Percentiles rank a stretch among this genome's conserved stretches.
Evolutionary conservation across 2,888 invertebrate genomes (phyloP).

Genomic region (Hyalella azteca): DNA sequence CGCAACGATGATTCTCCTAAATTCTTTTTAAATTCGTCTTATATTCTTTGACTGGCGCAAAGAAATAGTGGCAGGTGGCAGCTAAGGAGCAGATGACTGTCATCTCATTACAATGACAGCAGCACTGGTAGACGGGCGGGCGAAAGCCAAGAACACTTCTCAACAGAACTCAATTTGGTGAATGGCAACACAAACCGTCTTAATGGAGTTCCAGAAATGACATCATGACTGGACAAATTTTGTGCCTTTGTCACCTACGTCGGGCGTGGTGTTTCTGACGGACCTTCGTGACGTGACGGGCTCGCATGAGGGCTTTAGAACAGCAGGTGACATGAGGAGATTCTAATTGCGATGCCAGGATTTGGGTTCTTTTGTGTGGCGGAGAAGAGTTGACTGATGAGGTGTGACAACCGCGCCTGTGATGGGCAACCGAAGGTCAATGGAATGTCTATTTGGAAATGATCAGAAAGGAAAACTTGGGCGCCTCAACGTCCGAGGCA

Average conservation of each 20-base stretch:
- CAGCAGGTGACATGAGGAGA: constrained; percentile 27
- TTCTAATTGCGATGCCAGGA: constrained; percentile 33
- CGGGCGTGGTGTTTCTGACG: constrained; percentile 13
- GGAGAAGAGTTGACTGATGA: constrained; percentile 32
- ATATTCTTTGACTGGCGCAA: neutral
- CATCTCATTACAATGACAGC: constrained; percentile 27
- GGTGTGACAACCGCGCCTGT: constrained; percentile 3
- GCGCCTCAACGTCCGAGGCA: too few relatives aligned
- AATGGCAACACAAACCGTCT: constrained; percentile 27
- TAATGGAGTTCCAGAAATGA: constrained; percentile 21
- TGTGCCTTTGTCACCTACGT: constrained; percentile 14
- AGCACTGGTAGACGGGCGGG: neutral
- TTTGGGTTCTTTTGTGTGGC: neutral
- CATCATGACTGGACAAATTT: constrained; percentile 4
- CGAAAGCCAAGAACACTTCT: constrained; percentile 8
- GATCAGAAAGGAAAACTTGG: too few relatives aligned
- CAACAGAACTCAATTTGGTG: constrained; percentile 31
- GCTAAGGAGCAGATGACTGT: constrained; percentile 27
- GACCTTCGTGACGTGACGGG: constrained; percentile 24
- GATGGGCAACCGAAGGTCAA: neutral
- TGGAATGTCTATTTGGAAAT: too few relatives aligned
- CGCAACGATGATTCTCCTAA: constrained; percentile 17
- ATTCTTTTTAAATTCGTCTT: too few relatives aligned
- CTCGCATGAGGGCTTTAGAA: constrained; percentile 1
- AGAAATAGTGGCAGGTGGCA: neutral